Conservation (phyloP, 30 jellyfish, hydroid and myxozoan genomes). For the Turritopsis dohrnii region DNA sequence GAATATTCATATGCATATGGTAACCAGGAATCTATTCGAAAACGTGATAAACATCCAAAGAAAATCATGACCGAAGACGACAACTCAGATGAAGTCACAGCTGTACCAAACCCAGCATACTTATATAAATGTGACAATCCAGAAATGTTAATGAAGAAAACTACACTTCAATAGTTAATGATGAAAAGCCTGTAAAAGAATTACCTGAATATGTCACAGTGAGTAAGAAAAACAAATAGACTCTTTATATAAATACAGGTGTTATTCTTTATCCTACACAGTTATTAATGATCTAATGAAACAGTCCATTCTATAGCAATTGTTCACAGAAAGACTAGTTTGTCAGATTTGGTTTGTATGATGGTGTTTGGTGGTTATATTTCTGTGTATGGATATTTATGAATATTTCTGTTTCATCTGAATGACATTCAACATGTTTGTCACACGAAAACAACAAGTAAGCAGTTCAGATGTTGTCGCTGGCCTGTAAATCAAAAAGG, state of each 20-base stretch:
- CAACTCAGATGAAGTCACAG: not conserved
- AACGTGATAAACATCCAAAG: not conserved
- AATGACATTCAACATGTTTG: too few relatives aligned
- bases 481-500: too few relatives aligned
- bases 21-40: not conserved
- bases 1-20: not conserved
- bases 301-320: too few relatives aligned
- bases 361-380: too few relatives aligned
- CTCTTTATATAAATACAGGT: not conserved
- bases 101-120: not conserved
- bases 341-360: too few relatives aligned
- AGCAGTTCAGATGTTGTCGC: too few relatives aligned
- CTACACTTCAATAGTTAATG: not conserved
- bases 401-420: too few relatives aligned
- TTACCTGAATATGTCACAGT: not conserved
- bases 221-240: not conserved
- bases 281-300: too few relatives aligned
- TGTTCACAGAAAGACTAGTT: too few relatives aligned
- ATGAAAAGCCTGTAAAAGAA: not conserved
- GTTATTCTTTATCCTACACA: too few relatives aligned
- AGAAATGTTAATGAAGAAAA: not conserved
- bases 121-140: not conserved
- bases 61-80: not conserved
- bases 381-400: too few relatives aligned
- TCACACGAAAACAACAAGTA: too few relatives aligned